These are phyloP conservation scores for Hippopotamus amphibius DNA, from an alignment of 2,113 vertebrate genomes.

Conservation along the genomic window DNA sequence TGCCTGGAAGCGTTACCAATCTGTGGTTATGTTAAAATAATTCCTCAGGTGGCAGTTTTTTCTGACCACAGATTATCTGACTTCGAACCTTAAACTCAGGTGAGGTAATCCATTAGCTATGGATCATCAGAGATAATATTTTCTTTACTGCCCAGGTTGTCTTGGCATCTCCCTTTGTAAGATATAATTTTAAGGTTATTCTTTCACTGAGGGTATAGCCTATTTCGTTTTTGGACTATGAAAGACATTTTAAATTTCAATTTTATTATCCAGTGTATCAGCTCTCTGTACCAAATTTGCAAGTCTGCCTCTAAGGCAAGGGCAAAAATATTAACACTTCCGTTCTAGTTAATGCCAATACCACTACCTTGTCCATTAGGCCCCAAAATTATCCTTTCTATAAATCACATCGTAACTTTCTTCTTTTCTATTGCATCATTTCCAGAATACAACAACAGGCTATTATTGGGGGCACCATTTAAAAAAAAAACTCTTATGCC, in stretches of 20 bases:
- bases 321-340: neutral
- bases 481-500: neutral
- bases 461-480: neutral
- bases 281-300: neutral
- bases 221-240: neutral
- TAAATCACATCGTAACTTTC: neutral
- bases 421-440: neutral
- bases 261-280: neutral
- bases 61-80: neutral
- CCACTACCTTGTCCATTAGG: neutral
- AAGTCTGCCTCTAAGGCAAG: neutral
- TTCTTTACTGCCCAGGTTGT: neutral
- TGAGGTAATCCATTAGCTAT: neutral
- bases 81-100: neutral
- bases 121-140: neutral
- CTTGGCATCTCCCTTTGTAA: neutral
- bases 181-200: neutral
- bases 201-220: neutral
- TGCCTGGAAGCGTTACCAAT: neutral
- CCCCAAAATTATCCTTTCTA: neutral
- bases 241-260: slow-evolving; percentile 1
- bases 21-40: neutral
- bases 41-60: neutral
- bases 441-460: neutral
- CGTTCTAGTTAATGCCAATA: neutral